Evolutionary conservation across 1,140 invertebrate species (phyloP), one percentile per base, ranked within the genome.

Genomic region (Grapholita molesta): DNA sequence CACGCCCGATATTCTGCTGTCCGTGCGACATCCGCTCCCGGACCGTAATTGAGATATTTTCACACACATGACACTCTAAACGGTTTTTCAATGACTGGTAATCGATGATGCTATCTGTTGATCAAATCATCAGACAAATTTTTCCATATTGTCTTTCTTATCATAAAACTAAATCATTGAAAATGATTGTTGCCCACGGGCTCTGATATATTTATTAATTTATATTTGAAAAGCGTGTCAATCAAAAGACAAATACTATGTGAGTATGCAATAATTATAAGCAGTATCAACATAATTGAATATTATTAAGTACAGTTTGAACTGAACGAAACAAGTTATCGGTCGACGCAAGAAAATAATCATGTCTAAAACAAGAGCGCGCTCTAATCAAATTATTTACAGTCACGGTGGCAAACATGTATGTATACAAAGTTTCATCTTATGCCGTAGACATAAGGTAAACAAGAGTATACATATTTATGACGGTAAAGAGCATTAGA

Each of bases 351-450:
- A 78, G 73, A 76, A 76, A 77, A 84, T 85, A 82, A 85, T 85
- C 78, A 85, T 69, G 71, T 80, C 70, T 79, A 81, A 77, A 82
- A 84, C 82, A 81, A 83, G 81, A 81, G 79, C 79, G 80, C 76
- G 79, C 70, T 80, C 77, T 80, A 83, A 83, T 86, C 84, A 79
- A 83, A 79, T 81, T 78, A 82, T 21, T 42, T 48, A 48, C 42
- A 48, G 42, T 21, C 42, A 9, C 42, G 7, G 18, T 48, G 15
- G 21, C n/a, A 38, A 15, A 38, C 18, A 48, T 48, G 42, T 30
- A 30, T 30, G 28, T 48, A 48, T 21, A 48, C 42, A 48, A 7
- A 48, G 18, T 48, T 21, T 18, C 8, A 48, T 18, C 18, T 48
- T 48, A 48, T 21, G 18, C 15, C 42, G 8, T 21, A 21, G 42